Base-by-base conservation (phyloP, 2,888 invertebrate species). In the Cinara cedri region DNA sequence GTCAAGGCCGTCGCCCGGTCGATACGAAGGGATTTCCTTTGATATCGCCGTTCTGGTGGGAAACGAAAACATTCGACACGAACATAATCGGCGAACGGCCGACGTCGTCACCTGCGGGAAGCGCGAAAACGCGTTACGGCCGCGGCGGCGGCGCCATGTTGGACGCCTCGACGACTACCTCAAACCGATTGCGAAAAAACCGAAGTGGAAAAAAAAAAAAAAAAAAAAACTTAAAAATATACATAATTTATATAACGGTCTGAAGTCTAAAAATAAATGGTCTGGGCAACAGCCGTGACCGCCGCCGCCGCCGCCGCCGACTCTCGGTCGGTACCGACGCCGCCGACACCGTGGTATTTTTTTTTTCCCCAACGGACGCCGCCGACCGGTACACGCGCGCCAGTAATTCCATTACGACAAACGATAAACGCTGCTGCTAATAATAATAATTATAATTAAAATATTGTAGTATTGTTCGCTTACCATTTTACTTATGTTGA, bases 201-300 rank as follows among this genome's bases (percentile, higher is more conserved):
- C 42, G 24, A 10, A 44, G 9, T 2, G 11, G 21, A 44, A 65
- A 65, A 65, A 65, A 75, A 44, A 49, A 24, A 72, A 49, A 49
- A 24, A n/a, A n/a, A n/a, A n/a, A n/a, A n/a, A n/a, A n/a, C n/a
- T n/a, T n/a, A n/a, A n/a, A n/a, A n/a, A n/a, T n/a, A n/a, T n/a
- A n/a, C n/a, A n/a, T n/a, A n/a, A n/a, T n/a, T n/a, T 34, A 34
- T 10, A 16, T 26, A 72, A 46, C 55, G 55, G 71, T 60, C 51
- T 4, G 34, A 34, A 3, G 26, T 74, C 72, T 75, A 75, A 66
- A 75, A 75, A 65, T 75, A 75, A 75, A 65, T 63, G 74, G 65
- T 16, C 74, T 46, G 66, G 76, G 65, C 65, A 24, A 44, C 51
- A 19, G 19, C 21, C n/a, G n/a, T 26, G 21, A 13, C 26, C 51